phyloP scores from a whole-genome alignment of 2,888 invertebrate species.

The Cerastoderma edule region DNA sequence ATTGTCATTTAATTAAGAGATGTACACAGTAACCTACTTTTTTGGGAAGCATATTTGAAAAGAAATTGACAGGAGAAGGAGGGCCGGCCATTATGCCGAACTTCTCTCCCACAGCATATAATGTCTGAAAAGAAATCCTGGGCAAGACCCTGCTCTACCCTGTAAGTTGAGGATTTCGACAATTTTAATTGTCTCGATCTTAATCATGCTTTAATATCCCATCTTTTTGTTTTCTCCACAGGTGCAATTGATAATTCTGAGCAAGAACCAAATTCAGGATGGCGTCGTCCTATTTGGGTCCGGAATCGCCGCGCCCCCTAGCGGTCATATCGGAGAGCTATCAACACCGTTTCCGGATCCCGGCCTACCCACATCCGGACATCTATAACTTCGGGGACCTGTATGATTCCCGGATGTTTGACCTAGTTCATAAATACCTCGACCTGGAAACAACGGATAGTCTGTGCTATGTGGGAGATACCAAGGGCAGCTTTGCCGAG shows the following conservation, averaged over 20 bases:
- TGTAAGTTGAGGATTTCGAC: not conserved
- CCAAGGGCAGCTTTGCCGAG: constrained; percentile 75
- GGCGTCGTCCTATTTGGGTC: constrained; percentile 80
- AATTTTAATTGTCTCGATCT: not conserved
- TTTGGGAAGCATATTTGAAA: no score
- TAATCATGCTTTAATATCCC: not conserved
- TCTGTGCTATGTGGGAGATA: constrained; percentile 80
- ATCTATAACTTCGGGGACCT: constrained; percentile 74
- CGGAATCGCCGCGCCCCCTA: constrained; percentile 80
- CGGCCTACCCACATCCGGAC: constrained; percentile 64
- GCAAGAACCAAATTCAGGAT: constrained; percentile 42
- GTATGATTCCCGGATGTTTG: constrained; percentile 77
- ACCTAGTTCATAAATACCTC: constrained; percentile 77
- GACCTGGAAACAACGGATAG: constrained; percentile 79
- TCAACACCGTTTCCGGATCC: constrained; percentile 71
- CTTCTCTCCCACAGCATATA: not conserved
- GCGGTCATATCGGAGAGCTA: constrained; percentile 80
- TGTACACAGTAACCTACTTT: no score
- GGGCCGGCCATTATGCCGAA: not conserved
- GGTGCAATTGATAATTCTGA: not conserved
- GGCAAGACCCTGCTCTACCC: not conserved
- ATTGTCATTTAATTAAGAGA: no score
- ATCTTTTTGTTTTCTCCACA: not conserved
- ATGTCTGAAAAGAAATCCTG: not conserved
- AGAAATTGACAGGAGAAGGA: no score